phyloP scores from a whole-genome alignment of 1,140 invertebrate species.

The Pararge aegeria region DNA sequence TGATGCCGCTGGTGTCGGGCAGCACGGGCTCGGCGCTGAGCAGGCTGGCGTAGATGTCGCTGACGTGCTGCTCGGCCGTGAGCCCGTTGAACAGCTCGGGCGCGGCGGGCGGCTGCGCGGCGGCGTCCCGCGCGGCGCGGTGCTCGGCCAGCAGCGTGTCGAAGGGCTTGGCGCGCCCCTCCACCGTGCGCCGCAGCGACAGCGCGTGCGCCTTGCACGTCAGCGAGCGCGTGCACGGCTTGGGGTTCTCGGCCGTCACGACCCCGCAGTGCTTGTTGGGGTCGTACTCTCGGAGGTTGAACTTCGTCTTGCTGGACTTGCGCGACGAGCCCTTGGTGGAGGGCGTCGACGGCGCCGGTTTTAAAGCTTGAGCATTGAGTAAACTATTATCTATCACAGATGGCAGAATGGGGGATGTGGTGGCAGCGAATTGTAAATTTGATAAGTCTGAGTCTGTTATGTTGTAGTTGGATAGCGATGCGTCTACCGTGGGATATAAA shows the following conservation, averaged over 20 bases:
- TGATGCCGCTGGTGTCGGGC: constrained; percentile 56
- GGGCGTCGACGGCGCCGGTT: constrained; percentile 49
- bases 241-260: constrained; percentile 83
- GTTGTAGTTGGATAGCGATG: constrained; percentile 50
- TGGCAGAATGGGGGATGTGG: constrained; percentile 51
- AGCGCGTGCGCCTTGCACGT: constrained; percentile 92
- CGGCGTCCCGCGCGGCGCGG: constrained; percentile 79
- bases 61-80: constrained; percentile 70
- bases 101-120: constrained; percentile 34
- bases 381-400: constrained; percentile 51
- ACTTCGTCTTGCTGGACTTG: constrained; percentile 81
- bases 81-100: no score
- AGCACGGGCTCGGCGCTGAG: constrained; percentile 58
- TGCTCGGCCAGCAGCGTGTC: constrained; percentile 90
- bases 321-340: constrained; percentile 62
- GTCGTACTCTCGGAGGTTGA: constrained; percentile 88
- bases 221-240: constrained; percentile 89
- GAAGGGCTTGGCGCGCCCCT: constrained; percentile 87
- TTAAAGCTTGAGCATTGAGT: constrained; percentile 53
- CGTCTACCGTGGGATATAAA: constrained; percentile 52
- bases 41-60: constrained; percentile 62
- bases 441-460: constrained; percentile 58
- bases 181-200: constrained; percentile 86
- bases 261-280: constrained; percentile 92
- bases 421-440: constrained; percentile 57